Conservation (phyloP, 2,888 invertebrate species). For the Calliopum simillimum region DNA sequence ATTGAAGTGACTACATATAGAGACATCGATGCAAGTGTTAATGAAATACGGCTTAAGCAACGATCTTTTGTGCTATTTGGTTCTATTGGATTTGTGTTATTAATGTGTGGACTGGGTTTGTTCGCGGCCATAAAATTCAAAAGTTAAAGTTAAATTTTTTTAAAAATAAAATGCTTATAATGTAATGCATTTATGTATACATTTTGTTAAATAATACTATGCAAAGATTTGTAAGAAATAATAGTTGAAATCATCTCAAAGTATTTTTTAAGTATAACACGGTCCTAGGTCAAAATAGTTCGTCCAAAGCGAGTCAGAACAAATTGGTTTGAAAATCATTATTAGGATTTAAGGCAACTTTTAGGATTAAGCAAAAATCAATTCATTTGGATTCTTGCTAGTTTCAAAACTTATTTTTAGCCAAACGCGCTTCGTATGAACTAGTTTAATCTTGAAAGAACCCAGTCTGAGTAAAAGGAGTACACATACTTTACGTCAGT, state of each 20-base stretch:
- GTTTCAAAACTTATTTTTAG: too few relatives aligned
- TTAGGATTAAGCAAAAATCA: too few relatives aligned
- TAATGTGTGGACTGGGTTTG: slow-evolving; percentile 53
- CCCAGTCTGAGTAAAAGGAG: too few relatives aligned
- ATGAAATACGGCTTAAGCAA: slow-evolving; percentile 16
- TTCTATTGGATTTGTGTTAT: slow-evolving; percentile 54
- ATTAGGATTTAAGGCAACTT: too few relatives aligned
- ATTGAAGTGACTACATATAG: background rate
- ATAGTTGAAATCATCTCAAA: background rate
- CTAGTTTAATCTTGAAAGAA: too few relatives aligned
- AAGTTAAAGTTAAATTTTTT: slow-evolving; percentile 41
- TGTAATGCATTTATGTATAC: too few relatives aligned
- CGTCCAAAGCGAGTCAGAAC: too few relatives aligned
- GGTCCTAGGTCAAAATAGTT: too few relatives aligned
- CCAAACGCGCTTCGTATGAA: too few relatives aligned
- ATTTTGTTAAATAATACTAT: slow-evolving; percentile 27
- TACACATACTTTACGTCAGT: too few relatives aligned
- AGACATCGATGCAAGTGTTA: background rate
- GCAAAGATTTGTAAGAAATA: slow-evolving; percentile 24
- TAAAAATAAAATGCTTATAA: slow-evolving; percentile 24
- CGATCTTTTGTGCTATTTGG: slow-evolving; percentile 49
- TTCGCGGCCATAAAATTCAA: slow-evolving; percentile 52
- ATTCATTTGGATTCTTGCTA: too few relatives aligned
- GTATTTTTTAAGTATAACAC: background rate
- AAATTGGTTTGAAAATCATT: too few relatives aligned